Percentiles rank a stretch among this genome's conserved stretches.
These are phyloP conservation scores for Grammatotria lemairii DNA, from an alignment of 2,113 vertebrate species.

Conservation along the genomic window DNA sequence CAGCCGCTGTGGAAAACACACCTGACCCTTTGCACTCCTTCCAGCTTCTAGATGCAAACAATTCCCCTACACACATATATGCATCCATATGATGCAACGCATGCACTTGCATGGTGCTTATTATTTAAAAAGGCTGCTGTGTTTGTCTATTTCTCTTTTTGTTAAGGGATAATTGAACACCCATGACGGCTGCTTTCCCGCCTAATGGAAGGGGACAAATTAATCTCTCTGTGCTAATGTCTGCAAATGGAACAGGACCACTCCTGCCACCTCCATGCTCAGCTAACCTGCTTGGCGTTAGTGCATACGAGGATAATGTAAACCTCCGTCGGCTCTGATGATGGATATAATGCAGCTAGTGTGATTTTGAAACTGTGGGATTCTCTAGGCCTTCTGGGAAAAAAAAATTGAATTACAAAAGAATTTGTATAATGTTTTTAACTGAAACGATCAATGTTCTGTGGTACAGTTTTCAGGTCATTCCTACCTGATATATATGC, in stretches of 20 bases:
- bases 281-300: background rate
- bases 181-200: constrained; percentile 52
- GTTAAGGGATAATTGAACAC: constrained; percentile 65
- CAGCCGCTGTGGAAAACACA: constrained; percentile 1
- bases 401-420: background rate
- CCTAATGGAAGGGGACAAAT: constrained; percentile 75
- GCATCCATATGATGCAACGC: background rate
- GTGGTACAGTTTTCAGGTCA: background rate
- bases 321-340: background rate
- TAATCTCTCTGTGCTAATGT: constrained; percentile 70
- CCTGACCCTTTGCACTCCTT: constrained; percentile 4
- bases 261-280: constrained; percentile 28
- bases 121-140: constrained; percentile 30
- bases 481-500: background rate
- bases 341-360: background rate
- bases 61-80: background rate
- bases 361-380: background rate
- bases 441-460: background rate
- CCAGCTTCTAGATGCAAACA: background rate
- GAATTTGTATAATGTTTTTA: background rate
- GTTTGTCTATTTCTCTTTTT: constrained; percentile 46
- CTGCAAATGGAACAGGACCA: constrained; percentile 66
- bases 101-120: background rate
- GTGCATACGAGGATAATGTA: background rate
- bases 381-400: background rate